phyloP scores from a whole-genome alignment of 35 echinoderm and acorn worm species.

The Anneissia japonica region DNA sequence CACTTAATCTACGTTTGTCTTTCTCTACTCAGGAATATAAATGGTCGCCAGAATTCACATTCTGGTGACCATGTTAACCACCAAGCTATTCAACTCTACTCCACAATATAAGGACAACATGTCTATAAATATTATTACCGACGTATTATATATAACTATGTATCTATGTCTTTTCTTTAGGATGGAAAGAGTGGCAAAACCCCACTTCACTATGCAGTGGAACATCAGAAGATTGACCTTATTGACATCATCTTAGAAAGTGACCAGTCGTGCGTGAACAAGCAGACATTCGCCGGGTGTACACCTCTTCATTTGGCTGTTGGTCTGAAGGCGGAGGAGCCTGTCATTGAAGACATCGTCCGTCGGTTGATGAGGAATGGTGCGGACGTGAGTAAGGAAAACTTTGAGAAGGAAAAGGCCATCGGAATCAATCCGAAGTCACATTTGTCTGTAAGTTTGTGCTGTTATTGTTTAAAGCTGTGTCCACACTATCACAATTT shows the following conservation, averaged over 20 bases:
- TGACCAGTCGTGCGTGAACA: neutral
- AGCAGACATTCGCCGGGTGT: neutral
- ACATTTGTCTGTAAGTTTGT: neutral
- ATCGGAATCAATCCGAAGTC: neutral
- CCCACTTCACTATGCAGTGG: neutral
- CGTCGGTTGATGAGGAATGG: neutral
- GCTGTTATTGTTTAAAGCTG: too few species aligned
- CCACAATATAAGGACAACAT: too few species aligned
- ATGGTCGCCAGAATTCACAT: too few species aligned
- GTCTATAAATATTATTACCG: too few species aligned
- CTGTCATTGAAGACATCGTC: neutral
- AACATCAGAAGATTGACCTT: neutral
- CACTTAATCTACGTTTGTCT: too few species aligned
- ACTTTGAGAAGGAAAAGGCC: neutral
- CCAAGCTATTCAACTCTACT: too few species aligned
- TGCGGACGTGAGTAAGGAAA: neutral
- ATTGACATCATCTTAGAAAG: neutral
- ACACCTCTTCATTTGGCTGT: neutral
- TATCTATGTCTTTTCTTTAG: neutral
- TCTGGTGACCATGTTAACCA: too few species aligned
- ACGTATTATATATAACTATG: too few species aligned
- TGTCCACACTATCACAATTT: too few species aligned
- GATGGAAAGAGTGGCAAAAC: neutral
- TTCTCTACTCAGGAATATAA: too few species aligned
- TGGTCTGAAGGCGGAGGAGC: neutral